Conservation (phyloP, 2,888 invertebrate genomes). For the Criorhina ranunculi region DNA sequence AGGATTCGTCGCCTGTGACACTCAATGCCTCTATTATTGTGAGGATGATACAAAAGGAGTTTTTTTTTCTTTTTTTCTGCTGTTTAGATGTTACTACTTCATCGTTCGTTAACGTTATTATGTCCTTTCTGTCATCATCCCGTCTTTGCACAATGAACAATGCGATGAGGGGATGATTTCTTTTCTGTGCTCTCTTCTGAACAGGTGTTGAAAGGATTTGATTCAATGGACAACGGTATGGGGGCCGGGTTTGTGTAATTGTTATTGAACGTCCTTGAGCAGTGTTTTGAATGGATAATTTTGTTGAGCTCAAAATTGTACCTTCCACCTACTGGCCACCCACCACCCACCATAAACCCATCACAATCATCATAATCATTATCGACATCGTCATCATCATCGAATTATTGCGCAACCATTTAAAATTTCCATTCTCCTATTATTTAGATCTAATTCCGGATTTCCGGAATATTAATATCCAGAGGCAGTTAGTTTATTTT, state of each 20-base stretch:
- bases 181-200: neutral
- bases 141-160: constrained; percentile 4
- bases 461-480: constrained; percentile 50
- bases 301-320: too few relatives aligned
- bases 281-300: neutral
- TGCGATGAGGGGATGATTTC: neutral
- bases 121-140: constrained; percentile 17
- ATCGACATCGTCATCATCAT: neutral
- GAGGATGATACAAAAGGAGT: neutral
- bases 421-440: constrained; percentile 22
- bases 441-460: constrained; percentile 61
- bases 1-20: constrained; percentile 20
- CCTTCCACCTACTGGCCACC: too few relatives aligned
- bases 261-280: neutral
- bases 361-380: neutral
- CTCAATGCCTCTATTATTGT: constrained; percentile 12
- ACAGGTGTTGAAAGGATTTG: constrained; percentile 39
- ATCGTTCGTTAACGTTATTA: constrained; percentile 40
- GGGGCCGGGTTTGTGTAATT: too few relatives aligned
- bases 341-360: neutral
- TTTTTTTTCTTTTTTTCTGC: neutral
- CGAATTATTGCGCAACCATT: constrained; percentile 13
- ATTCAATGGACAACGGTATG: constrained; percentile 13
- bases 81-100: constrained; percentile 1
- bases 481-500: constrained; percentile 57